Evolutionary conservation across 2,113 vertebrate genomes (phyloP).

Genomic region (Ardeotis arabs): DNA sequence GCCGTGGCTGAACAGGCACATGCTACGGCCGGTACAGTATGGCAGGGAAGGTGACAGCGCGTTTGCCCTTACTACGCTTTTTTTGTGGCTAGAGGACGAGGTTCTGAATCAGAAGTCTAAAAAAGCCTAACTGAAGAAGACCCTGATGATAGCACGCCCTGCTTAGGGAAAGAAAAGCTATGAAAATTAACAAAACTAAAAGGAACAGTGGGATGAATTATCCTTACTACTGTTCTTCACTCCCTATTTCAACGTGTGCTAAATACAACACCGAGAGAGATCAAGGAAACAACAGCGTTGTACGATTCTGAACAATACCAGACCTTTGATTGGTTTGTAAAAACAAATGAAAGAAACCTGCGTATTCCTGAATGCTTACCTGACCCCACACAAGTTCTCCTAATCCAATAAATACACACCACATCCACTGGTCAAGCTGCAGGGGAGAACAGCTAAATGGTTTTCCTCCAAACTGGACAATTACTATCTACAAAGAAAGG

Average conservation of each 20-base stretch:
- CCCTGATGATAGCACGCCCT: not conserved
- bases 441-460: slow-evolving; percentile 96
- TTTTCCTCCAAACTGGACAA: slow-evolving; percentile 97
- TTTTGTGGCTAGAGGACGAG: not conserved
- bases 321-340: not conserved
- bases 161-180: not conserved
- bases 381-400: slow-evolving; percentile 99
- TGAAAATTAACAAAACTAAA: not conserved
- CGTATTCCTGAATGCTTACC: slow-evolving; percentile 76
- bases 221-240: not conserved
- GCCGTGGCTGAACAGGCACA: not conserved
- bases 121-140: not conserved
- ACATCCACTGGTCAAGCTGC: slow-evolving; percentile 96
- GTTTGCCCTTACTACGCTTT: not conserved
- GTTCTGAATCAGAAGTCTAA: not conserved
- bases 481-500: slow-evolving; percentile 84
- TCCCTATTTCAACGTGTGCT: not conserved
- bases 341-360: not conserved
- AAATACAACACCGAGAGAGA: not conserved
- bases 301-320: not conserved
- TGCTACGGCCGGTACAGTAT: too few relatives aligned
- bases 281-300: not conserved
- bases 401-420: slow-evolving; percentile 96
- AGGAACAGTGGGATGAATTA: not conserved
- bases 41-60: not conserved